Evolutionary conservation across 2,113 vertebrate species (phyloP).

Genomic region (Orthonyx spaldingii): DNA sequence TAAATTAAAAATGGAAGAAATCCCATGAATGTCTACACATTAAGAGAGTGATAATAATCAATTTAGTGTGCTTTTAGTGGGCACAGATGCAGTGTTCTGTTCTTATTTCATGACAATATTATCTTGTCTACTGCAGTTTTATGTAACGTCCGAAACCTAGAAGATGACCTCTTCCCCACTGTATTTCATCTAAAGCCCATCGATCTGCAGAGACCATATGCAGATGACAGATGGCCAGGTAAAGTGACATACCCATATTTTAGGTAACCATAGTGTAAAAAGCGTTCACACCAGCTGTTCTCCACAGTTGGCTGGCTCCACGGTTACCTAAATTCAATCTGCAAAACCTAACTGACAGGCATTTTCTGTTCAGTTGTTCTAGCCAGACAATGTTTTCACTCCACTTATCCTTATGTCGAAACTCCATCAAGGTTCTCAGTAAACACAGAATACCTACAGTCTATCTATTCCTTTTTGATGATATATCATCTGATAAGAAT

Average conservation of each 20-base stretch:
- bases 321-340: background rate
- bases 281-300: background rate
- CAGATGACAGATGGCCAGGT: background rate
- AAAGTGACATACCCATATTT: background rate
- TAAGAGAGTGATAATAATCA: background rate
- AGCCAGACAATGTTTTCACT: background rate
- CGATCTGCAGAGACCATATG: background rate
- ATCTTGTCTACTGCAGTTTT: background rate
- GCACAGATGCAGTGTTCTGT: background rate
- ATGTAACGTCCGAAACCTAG: background rate
- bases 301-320: background rate
- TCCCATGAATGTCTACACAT: background rate
- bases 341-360: background rate
- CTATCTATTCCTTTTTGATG: background rate
- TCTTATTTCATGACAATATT: background rate
- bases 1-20: background rate
- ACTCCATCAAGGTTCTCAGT: background rate
- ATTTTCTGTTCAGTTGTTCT: background rate
- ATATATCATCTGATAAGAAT: background rate
- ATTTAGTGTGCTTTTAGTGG: background rate
- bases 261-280: background rate
- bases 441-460: background rate
- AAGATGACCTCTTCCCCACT: background rate
- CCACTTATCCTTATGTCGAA: background rate
- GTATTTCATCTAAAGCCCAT: background rate